Conservation (phyloP, 1,140 invertebrate genomes). For the Dendrolimus punctatus region DNA sequence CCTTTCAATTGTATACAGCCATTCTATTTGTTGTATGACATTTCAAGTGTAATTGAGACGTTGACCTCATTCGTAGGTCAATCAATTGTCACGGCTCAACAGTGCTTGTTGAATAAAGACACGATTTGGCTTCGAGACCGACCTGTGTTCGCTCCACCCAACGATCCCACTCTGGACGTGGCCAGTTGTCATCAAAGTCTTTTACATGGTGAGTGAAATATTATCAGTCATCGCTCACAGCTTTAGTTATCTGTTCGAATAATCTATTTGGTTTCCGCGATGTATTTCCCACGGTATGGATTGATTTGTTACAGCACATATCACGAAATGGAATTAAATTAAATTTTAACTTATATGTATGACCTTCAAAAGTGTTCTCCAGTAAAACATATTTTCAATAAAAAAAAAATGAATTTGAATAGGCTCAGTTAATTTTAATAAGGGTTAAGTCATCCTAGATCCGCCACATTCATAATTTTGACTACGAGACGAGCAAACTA, state of each 20-base stretch:
- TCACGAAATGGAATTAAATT: too few species aligned
- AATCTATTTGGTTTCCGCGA: constrained; percentile 14
- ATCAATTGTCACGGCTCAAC: constrained; percentile 61
- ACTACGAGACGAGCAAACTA: too few species aligned
- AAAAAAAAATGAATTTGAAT: too few species aligned
- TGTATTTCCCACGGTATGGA: constrained; percentile 16
- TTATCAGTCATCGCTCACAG: constrained; percentile 2
- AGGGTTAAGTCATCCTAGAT: too few species aligned
- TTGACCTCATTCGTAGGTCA: constrained; percentile 54
- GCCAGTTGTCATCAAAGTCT: constrained; percentile 58
- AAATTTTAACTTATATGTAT: too few species aligned
- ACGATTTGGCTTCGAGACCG: constrained; percentile 64
- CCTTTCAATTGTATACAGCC: too few species aligned
- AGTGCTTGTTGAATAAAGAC: constrained; percentile 64
- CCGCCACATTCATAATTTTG: too few species aligned
- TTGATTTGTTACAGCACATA: neutral
- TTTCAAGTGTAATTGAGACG: constrained; percentile 31
- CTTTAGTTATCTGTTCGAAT: constrained; percentile 11
- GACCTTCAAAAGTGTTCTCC: too few species aligned
- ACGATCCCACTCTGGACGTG: constrained; percentile 42
- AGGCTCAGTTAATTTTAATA: too few species aligned
- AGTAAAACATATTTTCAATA: too few species aligned
- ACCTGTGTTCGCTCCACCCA: constrained; percentile 47
- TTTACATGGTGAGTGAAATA: constrained; percentile 42
- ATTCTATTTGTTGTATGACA: too few species aligned